Percentiles rank a stretch among this genome's conserved stretches.
These are phyloP conservation scores for Choloepus hoffmanni DNA, from an alignment of 2,113 vertebrate genomes.

Conservation along the genomic window DNA sequence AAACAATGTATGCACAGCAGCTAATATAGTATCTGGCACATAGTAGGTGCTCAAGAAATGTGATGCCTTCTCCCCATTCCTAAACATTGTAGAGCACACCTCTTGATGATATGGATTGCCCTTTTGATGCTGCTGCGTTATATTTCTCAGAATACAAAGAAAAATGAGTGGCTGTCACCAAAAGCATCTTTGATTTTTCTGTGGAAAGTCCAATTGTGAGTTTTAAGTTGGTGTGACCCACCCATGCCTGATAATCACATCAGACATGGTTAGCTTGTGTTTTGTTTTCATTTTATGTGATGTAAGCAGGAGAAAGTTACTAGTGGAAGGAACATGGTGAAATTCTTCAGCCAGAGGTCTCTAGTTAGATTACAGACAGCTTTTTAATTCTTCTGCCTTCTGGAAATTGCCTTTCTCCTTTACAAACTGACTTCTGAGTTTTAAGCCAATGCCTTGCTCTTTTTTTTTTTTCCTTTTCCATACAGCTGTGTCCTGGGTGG, in stretches of 20 bases:
- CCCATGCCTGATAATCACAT: background rate
- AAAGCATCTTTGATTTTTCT: slow-evolving; percentile 15
- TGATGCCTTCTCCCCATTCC: accelerated
- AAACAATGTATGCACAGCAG: background rate
- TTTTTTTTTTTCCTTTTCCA: too few species aligned
- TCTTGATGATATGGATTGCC: background rate
- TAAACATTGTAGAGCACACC: too few species aligned
- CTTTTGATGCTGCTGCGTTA: background rate
- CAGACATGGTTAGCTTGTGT: background rate
- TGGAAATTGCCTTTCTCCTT: background rate
- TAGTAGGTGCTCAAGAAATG: background rate
- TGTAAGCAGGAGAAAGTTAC: background rate
- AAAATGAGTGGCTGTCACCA: background rate
- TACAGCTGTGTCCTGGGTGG: background rate
- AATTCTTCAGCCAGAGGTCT: background rate
- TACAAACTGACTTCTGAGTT: background rate
- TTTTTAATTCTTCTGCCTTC: background rate
- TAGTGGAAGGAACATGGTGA: background rate
- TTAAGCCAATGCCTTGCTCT: background rate
- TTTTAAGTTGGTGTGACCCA: background rate
- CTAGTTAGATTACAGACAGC: background rate
- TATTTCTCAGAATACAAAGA: background rate
- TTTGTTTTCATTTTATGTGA: slow-evolving; percentile 44
- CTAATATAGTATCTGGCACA: background rate
- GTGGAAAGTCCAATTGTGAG: background rate